These are phyloP conservation scores for Mechanitis mazaeus DNA, from an alignment of 2,888 invertebrate species.

Conservation along the genomic window DNA sequence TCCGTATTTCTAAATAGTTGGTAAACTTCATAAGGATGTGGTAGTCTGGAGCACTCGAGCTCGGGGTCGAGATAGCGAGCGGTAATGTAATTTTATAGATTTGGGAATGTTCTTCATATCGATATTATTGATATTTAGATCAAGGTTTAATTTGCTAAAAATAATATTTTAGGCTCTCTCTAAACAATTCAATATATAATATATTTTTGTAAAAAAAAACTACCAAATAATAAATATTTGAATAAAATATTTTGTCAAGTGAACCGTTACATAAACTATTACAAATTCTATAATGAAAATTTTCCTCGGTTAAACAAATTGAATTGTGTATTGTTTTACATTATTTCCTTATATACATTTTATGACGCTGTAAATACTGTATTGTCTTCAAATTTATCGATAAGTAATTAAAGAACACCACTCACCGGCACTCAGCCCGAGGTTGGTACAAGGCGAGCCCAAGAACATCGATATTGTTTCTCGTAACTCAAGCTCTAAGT, in stretches of 20 bases:
- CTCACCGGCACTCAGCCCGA: slow-evolving; percentile 39
- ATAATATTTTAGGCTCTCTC: too few relatives aligned
- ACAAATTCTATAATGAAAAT: neutral
- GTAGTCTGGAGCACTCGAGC: slow-evolving; percentile 35
- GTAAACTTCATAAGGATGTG: neutral
- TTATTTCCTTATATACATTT: slow-evolving; percentile 3
- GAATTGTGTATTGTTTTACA: neutral
- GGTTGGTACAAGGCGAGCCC: slow-evolving; percentile 33
- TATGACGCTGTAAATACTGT: neutral
- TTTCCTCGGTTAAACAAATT: neutral
- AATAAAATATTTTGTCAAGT: too few relatives aligned
- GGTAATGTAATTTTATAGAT: slow-evolving; percentile 49
- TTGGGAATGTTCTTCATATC: slow-evolving; percentile 34
- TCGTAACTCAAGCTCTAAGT: slow-evolving; percentile 6
- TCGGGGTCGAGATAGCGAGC: slow-evolving; percentile 38
- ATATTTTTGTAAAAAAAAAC: too few relatives aligned
- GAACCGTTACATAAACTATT: neutral
- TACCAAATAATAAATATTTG: too few relatives aligned
- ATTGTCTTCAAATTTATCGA: slow-evolving; percentile 10
- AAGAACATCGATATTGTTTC: slow-evolving; percentile 17
- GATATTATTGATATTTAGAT: slow-evolving; percentile 1
- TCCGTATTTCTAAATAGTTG: neutral
- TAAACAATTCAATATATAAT: too few relatives aligned
- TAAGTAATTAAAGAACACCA: slow-evolving; percentile 11
- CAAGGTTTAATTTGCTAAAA: too few relatives aligned